Evolutionary conservation across 2,113 vertebrate genomes (phyloP).

Genomic region (Oenanthe oenanthe): DNA sequence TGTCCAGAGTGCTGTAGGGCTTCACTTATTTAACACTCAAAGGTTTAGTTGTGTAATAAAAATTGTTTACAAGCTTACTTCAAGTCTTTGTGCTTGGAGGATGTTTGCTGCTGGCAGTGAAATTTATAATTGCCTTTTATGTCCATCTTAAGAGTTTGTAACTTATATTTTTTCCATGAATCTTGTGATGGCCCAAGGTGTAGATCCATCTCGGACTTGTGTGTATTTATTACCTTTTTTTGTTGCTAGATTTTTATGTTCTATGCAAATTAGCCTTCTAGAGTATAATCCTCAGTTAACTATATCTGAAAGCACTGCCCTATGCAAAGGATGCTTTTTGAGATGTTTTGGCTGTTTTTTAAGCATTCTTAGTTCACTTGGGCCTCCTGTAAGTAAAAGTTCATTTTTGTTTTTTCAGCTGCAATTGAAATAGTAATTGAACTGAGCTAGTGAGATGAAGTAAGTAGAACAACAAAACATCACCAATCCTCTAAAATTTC

Average conservation of each 20-base stretch:
- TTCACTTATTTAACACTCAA: background rate
- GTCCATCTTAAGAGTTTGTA: background rate
- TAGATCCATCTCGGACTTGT: background rate
- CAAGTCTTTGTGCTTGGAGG: background rate
- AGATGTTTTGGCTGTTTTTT: background rate
- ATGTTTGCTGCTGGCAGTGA: background rate
- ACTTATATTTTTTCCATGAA: background rate
- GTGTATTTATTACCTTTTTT: background rate
- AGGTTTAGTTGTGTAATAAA: background rate
- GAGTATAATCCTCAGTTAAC: background rate
- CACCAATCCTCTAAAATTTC: background rate
- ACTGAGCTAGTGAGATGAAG: background rate
- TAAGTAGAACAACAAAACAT: background rate
- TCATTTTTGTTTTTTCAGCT: background rate
- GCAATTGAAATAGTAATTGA: background rate
- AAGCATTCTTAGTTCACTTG: background rate
- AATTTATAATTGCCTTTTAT: background rate
- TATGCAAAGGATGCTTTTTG: background rate
- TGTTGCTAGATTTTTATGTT: background rate
- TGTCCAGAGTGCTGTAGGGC: background rate
- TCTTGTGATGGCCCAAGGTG: background rate
- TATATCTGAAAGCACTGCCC: rapidly evolving
- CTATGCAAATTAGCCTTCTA: background rate
- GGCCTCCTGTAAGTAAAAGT: background rate
- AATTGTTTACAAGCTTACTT: background rate